Conservation (phyloP, 2,888 invertebrate genomes). For the Seladonia tumulorum region DNA sequence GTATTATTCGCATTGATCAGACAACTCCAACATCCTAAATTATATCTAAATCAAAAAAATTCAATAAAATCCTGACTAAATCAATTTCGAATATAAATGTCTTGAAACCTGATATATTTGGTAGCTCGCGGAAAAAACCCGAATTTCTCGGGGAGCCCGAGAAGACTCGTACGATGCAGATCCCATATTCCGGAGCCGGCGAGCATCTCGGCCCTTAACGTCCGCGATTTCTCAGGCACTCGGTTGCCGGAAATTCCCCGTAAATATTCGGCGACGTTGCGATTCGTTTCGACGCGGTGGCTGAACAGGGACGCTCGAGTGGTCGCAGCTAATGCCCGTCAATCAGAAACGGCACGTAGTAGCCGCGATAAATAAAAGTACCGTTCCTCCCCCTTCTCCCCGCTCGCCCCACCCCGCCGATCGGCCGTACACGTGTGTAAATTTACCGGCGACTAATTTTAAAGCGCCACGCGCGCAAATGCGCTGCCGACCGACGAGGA, state of each 20-base stretch:
- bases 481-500: slow-evolving; percentile 38
- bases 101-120: background rate
- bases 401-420: background rate
- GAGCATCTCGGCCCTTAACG: background rate
- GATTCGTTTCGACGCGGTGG: slow-evolving; percentile 27
- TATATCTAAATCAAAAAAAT: background rate
- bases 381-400: background rate
- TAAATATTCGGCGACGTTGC: slow-evolving; percentile 46
- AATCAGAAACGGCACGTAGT: slow-evolving; percentile 45
- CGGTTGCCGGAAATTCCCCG: slow-evolving; percentile 31
- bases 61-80: background rate
- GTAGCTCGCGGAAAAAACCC: background rate
- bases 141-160: background rate
- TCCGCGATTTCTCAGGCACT: background rate
- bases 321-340: slow-evolving; percentile 40
- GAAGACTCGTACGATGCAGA: background rate
- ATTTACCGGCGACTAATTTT: slow-evolving; percentile 62
- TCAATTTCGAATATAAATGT: background rate
- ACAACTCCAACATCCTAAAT: too few species aligned
- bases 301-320: slow-evolving; percentile 27
- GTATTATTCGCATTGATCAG: background rate
- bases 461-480: slow-evolving; percentile 52
- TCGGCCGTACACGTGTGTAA: slow-evolving; percentile 33
- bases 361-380: slow-evolving; percentile 51
- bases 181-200: background rate